Percentiles rank a stretch among this genome's conserved stretches.
Evolutionary conservation across 2,797 vertebrate genomes (phyloP).

Genomic region (Alosa sapidissima): DNA sequence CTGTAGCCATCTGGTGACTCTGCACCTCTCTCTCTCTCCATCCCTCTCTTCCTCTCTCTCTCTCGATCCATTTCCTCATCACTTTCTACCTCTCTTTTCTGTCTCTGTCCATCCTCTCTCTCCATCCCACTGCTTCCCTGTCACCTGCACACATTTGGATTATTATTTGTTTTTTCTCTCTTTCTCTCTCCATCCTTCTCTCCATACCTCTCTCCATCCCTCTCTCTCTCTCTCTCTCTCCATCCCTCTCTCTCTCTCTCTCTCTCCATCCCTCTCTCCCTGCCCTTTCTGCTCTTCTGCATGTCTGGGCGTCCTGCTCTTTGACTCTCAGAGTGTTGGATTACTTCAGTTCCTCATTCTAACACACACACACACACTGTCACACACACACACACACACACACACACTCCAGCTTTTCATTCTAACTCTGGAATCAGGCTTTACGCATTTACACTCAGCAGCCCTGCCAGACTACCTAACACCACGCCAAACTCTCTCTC

Average conservation of each 20-base stretch:
- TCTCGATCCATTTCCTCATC: constrained; percentile 49
- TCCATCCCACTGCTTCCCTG: constrained; percentile 18
- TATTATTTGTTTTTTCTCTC: not conserved
- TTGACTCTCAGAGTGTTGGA: not conserved
- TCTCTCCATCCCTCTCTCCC: not conserved
- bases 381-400: not conserved
- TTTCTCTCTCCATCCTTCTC: not conserved
- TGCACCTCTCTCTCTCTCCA: not conserved
- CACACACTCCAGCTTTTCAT: no score
- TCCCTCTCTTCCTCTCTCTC: constrained; percentile 49
- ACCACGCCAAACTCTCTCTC: not conserved
- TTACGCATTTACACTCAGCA: no score
- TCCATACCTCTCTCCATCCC: not conserved
- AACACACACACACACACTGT: not conserved
- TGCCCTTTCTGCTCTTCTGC: not conserved
- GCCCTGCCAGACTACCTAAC: not conserved
- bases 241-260: not conserved
- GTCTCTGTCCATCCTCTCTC: constrained; percentile 28
- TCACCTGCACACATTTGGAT: not conserved
- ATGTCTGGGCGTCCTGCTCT: not conserved
- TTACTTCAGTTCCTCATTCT: not conserved
- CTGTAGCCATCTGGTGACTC: constrained; percentile 11
- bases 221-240: not conserved
- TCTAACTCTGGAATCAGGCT: no score
- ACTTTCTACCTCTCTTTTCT: not conserved